Evolutionary conservation across 2,797 vertebrate species (phyloP), one percentile per base, ranked within the genome.

Genomic region (Lemur catta): DNA sequence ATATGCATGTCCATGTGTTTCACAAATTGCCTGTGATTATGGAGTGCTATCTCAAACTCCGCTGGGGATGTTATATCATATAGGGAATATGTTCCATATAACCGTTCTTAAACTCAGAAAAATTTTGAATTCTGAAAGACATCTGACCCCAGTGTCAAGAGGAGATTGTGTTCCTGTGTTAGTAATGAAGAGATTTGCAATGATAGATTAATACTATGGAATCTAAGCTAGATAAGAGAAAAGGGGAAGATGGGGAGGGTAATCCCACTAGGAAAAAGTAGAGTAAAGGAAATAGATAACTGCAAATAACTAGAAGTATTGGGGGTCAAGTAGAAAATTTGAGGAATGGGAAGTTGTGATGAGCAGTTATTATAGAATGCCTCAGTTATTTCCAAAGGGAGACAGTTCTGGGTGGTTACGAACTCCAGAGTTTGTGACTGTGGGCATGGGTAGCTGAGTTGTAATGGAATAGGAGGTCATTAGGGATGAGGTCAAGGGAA

Each of bases 401-500:
- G 46, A 38, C 7, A 26, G 55, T 94, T 92, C 30, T 86, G 78
- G 78, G 6, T 48, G 13, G 24, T 94, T 74, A 65, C 41, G 46
- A 38, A 74, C 85, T 71, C 59, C 41, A 93, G 67, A 35, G 33
- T 96, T 30, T 95, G 74, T 95, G 74, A 10, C 93, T 50, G 41
- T 50, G 50, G 78, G 30, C 65, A 67, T 65, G 78, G 59, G n/a
- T 38, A 92, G 57, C 46, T 82, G 69, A 71, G 67, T 46, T 90
- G 22, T 41, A 85, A 78, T 89, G 67, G 63, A 84, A 95, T 24
- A 90, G 30, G 71, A 93, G 1, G 69, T 82, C 80, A 57, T 81
- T 76, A 65, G 33, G 72, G 59, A 84, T 80, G 79, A 96, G 71
- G 33, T 94, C 91, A 96, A 81, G 86, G 92, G 89, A 96, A 65